Percentiles rank a stretch among this genome's conserved stretches.
Evolutionary conservation across 2,888 invertebrate species (phyloP).

Genomic region (Lasioglossum villosulum): DNA sequence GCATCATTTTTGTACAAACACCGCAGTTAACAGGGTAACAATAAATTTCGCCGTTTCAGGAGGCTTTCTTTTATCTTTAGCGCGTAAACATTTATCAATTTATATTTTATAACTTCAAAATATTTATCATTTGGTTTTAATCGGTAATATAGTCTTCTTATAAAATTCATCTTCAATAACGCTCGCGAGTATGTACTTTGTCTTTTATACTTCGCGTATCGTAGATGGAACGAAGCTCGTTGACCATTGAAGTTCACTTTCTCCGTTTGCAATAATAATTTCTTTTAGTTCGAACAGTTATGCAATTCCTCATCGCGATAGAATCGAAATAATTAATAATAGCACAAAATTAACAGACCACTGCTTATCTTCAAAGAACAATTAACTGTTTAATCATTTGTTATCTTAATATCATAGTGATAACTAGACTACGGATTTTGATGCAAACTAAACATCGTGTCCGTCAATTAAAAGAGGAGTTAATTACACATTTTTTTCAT

Average conservation of each 20-base stretch:
- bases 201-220: neutral
- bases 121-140: conserved; percentile 2
- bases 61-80: neutral
- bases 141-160: conserved; percentile 23
- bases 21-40: neutral
- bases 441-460: neutral
- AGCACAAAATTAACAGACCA: neutral
- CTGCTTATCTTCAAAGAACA: neutral
- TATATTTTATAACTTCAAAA: conserved; percentile 16
- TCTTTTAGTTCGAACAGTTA: neutral
- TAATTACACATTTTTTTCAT: no score
- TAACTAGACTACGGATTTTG: neutral
- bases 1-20: neutral
- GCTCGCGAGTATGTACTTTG: neutral
- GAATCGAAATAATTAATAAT: neutral
- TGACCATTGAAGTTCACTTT: neutral
- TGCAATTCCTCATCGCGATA: conserved; percentile 6
- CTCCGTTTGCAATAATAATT: neutral
- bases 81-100: conserved; percentile 5
- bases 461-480: neutral
- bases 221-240: neutral
- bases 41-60: neutral
- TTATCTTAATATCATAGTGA: no score
- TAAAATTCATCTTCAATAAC: conserved; percentile 27
- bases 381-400: neutral